Evolutionary conservation across 2,888 invertebrate genomes (phyloP), one percentile per base, ranked within the genome.

Genomic region (Cephus pygmeus): DNA sequence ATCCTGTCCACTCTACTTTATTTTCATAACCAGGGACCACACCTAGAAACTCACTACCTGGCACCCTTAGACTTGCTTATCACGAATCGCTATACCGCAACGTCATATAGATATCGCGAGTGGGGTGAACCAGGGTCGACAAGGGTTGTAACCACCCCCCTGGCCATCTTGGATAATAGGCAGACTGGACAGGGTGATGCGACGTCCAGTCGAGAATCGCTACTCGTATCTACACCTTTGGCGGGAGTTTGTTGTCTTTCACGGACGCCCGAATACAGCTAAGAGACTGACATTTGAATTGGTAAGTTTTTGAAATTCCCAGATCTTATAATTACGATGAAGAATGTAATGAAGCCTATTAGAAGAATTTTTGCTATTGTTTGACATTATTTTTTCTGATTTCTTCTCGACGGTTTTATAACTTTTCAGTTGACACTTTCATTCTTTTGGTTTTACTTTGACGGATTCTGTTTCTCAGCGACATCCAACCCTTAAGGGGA

Each of bases 191-290:
- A 11, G n/a, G 34, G 82, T 83, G 80, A 86, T 87, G 84, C 79
- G 80, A 75, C 85, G 84, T 78, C 77, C 85, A 82, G 83, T 82
- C 79, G 81, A 79, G 68, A 84, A 85, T 36, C 87, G 84, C 69
- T 77, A 84, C 77, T 87, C 87, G 79, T 87, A 89, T 84, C 81
- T 86, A 75, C 85, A 83, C 71, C 87, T 88, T 78, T 89, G 89
- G 89, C 87, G 86, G 73, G 88, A 89, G 80, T 89, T 89, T 71
- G 80, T 76, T 15, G 79, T 76, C 34, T 76, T 73, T 68, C 75
- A 78, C 78, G 75, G 56, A 9, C 56, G 23, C 56, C 23, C 56
- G 23, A 23, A 23, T 3, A 56, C 56, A 9, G 56, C 56, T 23
- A 56, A 56, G 56, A 56, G 23, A 56, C 9, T 56, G 23, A 23